Evolutionary conservation across 1,140 invertebrate genomes (phyloP).

Genomic region (Hormaphis cornu): DNA sequence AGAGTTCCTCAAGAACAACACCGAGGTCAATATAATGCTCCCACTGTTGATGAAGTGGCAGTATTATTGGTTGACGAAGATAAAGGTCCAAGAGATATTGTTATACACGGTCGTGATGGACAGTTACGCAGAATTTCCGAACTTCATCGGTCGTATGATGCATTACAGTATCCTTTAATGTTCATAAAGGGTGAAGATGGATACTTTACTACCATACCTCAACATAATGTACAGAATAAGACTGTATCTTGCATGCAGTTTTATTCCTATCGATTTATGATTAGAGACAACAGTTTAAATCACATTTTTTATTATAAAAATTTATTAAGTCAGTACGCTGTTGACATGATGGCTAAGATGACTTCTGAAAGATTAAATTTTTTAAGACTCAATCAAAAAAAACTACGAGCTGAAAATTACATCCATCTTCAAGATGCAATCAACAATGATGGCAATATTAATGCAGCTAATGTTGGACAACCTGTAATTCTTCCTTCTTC

Average conservation of each 20-base stretch:
- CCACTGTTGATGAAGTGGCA: constrained; percentile 37
- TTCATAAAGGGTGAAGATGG: too few relatives aligned
- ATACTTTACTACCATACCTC: too few relatives aligned
- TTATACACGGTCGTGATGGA: too few relatives aligned
- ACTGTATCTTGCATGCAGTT: background rate
- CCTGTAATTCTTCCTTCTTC: constrained; percentile 17
- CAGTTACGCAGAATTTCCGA: too few relatives aligned
- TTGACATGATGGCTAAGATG: too few relatives aligned
- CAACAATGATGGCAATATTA: too few relatives aligned
- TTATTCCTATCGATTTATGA: too few relatives aligned
- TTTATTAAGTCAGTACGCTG: background rate
- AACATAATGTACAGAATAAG: background rate
- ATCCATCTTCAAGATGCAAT: constrained; percentile 40
- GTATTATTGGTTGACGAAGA: constrained; percentile 38
- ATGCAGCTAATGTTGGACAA: constrained; percentile 35
- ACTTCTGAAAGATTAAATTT: too few relatives aligned
- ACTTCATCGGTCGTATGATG: too few relatives aligned
- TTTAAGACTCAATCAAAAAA: constrained; percentile 39
- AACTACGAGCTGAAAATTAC: constrained; percentile 37
- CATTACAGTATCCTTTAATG: too few relatives aligned
- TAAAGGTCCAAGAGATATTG: constrained; percentile 38
- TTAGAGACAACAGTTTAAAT: background rate
- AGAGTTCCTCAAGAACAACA: too few relatives aligned
- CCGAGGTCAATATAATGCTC: constrained; percentile 39
- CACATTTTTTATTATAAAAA: background rate